Conservation (phyloP, 1,140 invertebrate genomes). For the Micrasema minimum region DNA sequence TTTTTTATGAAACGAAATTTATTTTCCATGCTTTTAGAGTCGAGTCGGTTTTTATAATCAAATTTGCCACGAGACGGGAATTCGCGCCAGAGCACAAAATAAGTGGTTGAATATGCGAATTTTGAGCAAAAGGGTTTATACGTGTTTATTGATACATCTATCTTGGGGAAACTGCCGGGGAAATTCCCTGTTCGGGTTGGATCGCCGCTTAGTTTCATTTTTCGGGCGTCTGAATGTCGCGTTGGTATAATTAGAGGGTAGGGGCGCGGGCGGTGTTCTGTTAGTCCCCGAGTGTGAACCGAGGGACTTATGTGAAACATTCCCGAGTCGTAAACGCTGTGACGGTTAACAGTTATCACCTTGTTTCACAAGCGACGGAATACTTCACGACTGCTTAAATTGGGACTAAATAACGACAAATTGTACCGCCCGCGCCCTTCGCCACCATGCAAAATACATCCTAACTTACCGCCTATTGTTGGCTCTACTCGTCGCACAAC, state of each 20-base stretch:
- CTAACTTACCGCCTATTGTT: too few relatives aligned
- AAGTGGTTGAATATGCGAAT: too few relatives aligned
- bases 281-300: slow-evolving; percentile 1
- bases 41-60: too few relatives aligned
- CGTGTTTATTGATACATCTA: slow-evolving; percentile 16
- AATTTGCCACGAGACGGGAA: too few relatives aligned
- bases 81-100: too few relatives aligned
- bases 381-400: slow-evolving; percentile 34
- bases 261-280: too few relatives aligned
- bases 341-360: slow-evolving; percentile 36
- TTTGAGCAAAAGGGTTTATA: too few relatives aligned
- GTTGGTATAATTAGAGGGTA: slow-evolving; percentile 30
- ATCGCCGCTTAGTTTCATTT: slow-evolving; percentile 22
- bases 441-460: slow-evolving; percentile 23
- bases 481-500: too few relatives aligned
- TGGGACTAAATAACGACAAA: slow-evolving; percentile 39
- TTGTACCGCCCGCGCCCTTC: slow-evolving; percentile 30
- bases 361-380: slow-evolving; percentile 26
- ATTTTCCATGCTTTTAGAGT: too few relatives aligned
- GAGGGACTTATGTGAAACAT: slow-evolving; percentile 28
- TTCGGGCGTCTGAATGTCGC: slow-evolving; percentile 30
- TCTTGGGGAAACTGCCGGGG: slow-evolving; percentile 8
- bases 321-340: slow-evolving; percentile 32
- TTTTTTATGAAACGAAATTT: too few relatives aligned
- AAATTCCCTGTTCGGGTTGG: neutral